Base-by-base conservation (phyloP, 2,113 vertebrate species). In the Junco hyemalis region DNA sequence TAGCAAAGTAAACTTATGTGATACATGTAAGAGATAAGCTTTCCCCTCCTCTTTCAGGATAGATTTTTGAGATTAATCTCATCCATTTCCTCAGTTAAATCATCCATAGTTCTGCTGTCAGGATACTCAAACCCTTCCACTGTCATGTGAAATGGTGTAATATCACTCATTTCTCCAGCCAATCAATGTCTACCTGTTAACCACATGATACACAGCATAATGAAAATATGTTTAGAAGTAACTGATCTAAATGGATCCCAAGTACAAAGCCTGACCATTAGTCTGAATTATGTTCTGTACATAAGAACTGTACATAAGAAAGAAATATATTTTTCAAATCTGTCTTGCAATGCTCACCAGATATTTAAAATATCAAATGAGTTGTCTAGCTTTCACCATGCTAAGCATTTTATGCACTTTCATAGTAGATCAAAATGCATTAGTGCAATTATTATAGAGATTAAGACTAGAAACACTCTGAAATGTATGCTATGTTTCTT, bases 281-380 rank as follows among this genome's bases (percentile, higher is more conserved):
- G 42, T 92, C 16, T 72, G 73, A 94, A 93, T 19, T 4, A 11
- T 60, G 44, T 83, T 92, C 78, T 74, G 9, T 45, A 86, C 25
- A 36, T 36, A 36, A 36, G 36, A 36, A 36, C 36, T 36, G 36
- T 36, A 36, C 36, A 8, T 83, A 47, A 87, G 81, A 96, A 96
- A 95, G 71, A 36, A 36, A 36, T 36, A 36, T 36, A 36, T 36
- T 79, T 86, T 96, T 92, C 93, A 94, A 47, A 22, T 65, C 40
- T 87, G 53, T 92, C 61, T 54, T 94, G 64, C 36, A 93, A 76
- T 92, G 23, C 60, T 96, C 72, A 88, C 77, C 54, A 92, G 91
- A 92, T 92, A 93, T 83, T 96, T 93, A 93, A 95, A 90, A 73
- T 87, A 88, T 78, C 73, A 95, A 72, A 96, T 96, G 51, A 96